Evolutionary conservation across 2,797 vertebrate species (phyloP), one percentile per base, ranked within the genome.

Genomic region (Chaetodon trifasciatus): DNA sequence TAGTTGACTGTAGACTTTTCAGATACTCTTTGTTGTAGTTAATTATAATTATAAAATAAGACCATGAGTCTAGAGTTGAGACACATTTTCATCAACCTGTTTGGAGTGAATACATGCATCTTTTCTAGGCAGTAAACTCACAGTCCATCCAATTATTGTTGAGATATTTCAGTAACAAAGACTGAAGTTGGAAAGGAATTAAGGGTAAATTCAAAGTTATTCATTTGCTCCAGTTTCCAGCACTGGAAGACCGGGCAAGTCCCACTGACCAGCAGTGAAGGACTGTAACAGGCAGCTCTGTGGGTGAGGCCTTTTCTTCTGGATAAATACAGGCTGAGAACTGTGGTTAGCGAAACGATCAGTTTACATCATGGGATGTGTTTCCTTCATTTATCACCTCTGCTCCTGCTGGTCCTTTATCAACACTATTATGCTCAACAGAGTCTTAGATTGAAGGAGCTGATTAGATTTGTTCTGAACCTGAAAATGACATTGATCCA

Each of bases 191-290:
- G 44, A 60, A 52, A 67, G 24, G 61, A 74, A 49, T 39, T 53
- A 53, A 19, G 61, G 39, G 21, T 28, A 35, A 46, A 17, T 15
- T 39, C 21, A 40, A 65, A 35, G 57, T 81, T 42, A 67, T 47
- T 74, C 3, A 47, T 55, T 70, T 76, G 63, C 32, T 71, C 39
- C 15, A 61, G 35, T 40, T 55, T 35, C 53, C 56, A 52, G 68
- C 53, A 66, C 49, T 61, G 49, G 4, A 32, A 3, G n/a, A 69
- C 64, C 46, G 52, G 53, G 70, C 40, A 21, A 11, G 21, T 58
- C 52, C 81, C 67, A 72, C 50, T 64, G 52, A 47, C 53, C 71
- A 68, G 61, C 53, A 78, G 57, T 21, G 60, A 19, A 56, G 35
- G 62, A 55, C 21, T 28, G 24, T 42, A 47, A 70, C 8, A 8